Evolutionary conservation across 2,113 vertebrate genomes (phyloP).

Genomic region (Astur gentilis): DNA sequence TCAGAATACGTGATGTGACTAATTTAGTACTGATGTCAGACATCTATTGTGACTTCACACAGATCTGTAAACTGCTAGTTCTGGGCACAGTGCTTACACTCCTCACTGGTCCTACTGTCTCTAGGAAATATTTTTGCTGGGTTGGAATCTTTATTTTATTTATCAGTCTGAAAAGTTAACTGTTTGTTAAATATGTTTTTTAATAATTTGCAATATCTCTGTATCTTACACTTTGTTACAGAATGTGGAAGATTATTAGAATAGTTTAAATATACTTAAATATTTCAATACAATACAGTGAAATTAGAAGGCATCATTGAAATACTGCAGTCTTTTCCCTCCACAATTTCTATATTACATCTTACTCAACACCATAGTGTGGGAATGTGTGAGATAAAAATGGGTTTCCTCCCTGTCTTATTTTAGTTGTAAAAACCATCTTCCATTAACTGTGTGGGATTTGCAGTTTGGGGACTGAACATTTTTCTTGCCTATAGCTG

Average conservation of each 20-base stretch:
- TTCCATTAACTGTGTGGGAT: background rate
- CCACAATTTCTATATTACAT: background rate
- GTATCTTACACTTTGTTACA: background rate
- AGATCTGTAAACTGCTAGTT: background rate
- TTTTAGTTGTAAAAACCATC: background rate
- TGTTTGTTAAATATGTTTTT: background rate
- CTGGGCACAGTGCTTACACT: background rate
- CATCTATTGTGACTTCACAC: background rate
- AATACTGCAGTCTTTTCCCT: background rate
- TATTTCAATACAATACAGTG: background rate
- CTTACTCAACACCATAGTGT: background rate
- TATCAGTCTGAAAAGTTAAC: background rate
- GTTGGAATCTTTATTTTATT: background rate
- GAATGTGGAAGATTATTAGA: background rate
- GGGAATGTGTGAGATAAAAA: background rate
- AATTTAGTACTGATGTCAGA: background rate
- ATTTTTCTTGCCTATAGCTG: background rate
- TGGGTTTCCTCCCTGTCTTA: background rate
- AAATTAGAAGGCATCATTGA: background rate
- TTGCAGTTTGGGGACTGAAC: background rate
- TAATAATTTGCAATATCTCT: background rate
- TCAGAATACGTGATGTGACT: background rate
- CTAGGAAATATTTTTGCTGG: background rate
- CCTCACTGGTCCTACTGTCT: background rate
- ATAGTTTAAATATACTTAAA: background rate